A percentile compares a stretch with the other conserved stretches of the same genome.
Conservation (phyloP, 2,113 vertebrate genomes). For the Orthonyx spaldingii region DNA sequence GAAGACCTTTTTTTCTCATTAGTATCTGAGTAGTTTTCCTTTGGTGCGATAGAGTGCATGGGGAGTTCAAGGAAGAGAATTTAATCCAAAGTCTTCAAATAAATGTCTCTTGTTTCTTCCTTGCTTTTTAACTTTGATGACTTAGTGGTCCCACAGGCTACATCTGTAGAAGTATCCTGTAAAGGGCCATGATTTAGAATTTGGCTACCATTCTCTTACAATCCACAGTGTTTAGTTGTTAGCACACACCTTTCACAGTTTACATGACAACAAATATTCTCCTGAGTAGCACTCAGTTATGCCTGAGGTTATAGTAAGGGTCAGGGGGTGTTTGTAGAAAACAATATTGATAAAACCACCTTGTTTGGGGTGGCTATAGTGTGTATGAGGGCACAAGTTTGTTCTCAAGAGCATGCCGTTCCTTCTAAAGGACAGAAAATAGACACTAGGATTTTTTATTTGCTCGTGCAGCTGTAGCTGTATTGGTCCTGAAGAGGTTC, state of each 20-base stretch:
- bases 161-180: background rate
- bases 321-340: background rate
- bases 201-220: background rate
- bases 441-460: background rate
- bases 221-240: background rate
- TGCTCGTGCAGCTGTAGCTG: background rate
- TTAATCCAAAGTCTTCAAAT: background rate
- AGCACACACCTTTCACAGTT: background rate
- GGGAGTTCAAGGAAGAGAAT: background rate
- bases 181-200: background rate
- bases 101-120: background rate
- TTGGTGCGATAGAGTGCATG: background rate
- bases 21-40: background rate
- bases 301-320: background rate
- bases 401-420: background rate
- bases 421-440: background rate
- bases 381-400: background rate
- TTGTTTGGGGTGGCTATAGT: background rate
- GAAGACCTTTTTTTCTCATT: background rate
- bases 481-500: background rate
- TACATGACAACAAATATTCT: background rate
- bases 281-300: background rate
- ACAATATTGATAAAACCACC: background rate
- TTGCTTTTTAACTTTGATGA: background rate
- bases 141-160: background rate